Base-by-base conservation (phyloP, 2,797 vertebrate species). In the Mus caroli region DNA sequence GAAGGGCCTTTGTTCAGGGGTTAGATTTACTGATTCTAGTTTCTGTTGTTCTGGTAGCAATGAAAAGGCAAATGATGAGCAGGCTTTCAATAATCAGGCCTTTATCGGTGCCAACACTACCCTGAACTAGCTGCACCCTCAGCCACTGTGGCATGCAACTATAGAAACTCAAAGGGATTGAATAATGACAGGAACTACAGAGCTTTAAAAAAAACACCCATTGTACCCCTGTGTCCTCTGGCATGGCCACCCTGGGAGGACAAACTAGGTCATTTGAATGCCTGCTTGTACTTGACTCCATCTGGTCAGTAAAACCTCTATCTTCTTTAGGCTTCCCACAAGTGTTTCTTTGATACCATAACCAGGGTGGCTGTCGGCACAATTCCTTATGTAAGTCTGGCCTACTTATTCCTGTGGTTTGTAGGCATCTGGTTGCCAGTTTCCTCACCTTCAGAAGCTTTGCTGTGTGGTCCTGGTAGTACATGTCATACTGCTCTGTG, bases 61-160 rank as follows among this genome's bases (percentile, higher is more conserved):
- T 95, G 96, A 97, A 97, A 98, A 97, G 96, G 97, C 96, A 96
- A 97, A 89, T 82, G 95, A 97, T 96, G 96, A 96, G 94, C 95
- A 93, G 75, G 64, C 93, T 96, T 93, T 95, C 88, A 95, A 95
- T 94, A 97, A 98, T 90, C 88, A 94, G 94, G 85, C 91, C 94
- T 96, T 92, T 85, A 62, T 95, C 76, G 89, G 76, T 73, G 46
- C 95, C 93, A 90, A 12, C 62, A 58, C 88, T 94, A 56, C 89
- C 82, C 96, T 92, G 94, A 77, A 88, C 93, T 92, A 75, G 89
- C 94, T 91, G 95, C 91, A 95, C 96, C 96, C 96, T 95, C 76
- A 88, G 90, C 79, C 79, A 17, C 58, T 69, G 89, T 95, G 94
- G 90, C 92, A 75, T 85, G 92, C 95, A 94, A 94, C 93, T 80